A percentile compares a stretch with the other conserved stretches of the same genome.
Evolutionary conservation across 1,140 invertebrate genomes (phyloP).

Genomic region (Eumaeus atala): DNA sequence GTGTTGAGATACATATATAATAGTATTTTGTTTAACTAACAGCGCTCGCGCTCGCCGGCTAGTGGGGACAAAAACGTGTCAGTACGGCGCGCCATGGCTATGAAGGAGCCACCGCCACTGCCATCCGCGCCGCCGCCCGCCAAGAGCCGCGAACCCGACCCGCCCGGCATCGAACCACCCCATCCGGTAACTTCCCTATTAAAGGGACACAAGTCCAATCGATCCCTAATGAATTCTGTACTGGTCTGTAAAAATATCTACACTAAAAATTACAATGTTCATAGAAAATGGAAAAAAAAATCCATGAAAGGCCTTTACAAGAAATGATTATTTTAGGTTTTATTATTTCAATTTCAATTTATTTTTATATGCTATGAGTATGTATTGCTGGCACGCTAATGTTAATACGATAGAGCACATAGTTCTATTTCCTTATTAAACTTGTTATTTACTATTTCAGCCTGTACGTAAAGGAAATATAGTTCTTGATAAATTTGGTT

Average conservation of each 20-base stretch:
- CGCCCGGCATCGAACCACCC: constrained; percentile 61
- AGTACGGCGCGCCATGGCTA: constrained; percentile 75
- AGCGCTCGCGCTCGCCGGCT: constrained; percentile 28
- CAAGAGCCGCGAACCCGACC: constrained; percentile 57
- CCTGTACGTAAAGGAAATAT: constrained; percentile 66
- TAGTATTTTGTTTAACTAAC: background rate
- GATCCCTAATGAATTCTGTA: constrained; percentile 27
- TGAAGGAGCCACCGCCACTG: constrained; percentile 73
- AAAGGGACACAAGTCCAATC: too few species aligned
- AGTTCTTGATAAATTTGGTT: constrained; percentile 81
- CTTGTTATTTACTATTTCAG: constrained; percentile 2
- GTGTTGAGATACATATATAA: background rate
- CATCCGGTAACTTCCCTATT: constrained; percentile 26
- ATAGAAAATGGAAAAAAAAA: too few species aligned
- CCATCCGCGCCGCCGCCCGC: constrained; percentile 47
- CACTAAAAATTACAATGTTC: too few species aligned
- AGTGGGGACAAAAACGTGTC: constrained; percentile 73
- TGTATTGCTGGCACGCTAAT: too few species aligned
- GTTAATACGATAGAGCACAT: too few species aligned
- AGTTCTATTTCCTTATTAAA: too few species aligned
- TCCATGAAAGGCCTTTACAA: too few species aligned
- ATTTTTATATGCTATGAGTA: too few species aligned
- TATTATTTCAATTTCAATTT: too few species aligned
- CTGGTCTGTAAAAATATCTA: constrained; percentile 25
- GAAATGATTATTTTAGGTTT: too few species aligned